Evolutionary conservation across 2,888 invertebrate genomes (phyloP).

Genomic region (Reticulitermes lucifugus): DNA sequence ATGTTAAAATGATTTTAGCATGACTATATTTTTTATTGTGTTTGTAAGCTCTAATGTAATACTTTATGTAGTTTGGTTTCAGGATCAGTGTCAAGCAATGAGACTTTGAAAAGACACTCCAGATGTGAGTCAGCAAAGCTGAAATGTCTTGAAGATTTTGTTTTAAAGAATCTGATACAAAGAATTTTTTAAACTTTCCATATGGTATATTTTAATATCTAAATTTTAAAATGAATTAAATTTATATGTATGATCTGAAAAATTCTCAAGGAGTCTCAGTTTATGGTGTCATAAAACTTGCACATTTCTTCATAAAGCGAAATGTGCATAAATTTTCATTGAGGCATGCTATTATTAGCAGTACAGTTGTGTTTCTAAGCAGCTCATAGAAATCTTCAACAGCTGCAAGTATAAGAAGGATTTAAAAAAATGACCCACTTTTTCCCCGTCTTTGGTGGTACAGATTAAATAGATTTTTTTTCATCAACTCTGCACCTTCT

Average conservation of each 20-base stretch:
- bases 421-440: not conserved
- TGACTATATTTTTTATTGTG: not conserved
- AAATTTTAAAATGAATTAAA: too few species aligned
- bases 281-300: too few species aligned
- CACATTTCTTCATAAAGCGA: too few species aligned
- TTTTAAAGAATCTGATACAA: not conserved
- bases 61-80: slow-evolving; percentile 31
- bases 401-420: not conserved
- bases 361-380: too few species aligned
- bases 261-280: too few species aligned
- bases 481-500: too few species aligned
- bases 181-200: too few species aligned
- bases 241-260: too few species aligned
- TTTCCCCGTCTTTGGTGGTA: not conserved
- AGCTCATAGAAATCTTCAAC: too few species aligned
- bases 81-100: slow-evolving; percentile 38
- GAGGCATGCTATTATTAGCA: too few species aligned
- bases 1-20: not conserved
- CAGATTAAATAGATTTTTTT: not conserved
- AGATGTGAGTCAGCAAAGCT: slow-evolving; percentile 32
- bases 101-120: not conserved
- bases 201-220: too few species aligned
- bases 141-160: slow-evolving; percentile 1
- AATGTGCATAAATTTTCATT: too few species aligned
- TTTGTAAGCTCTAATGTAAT: not conserved